These are phyloP conservation scores for Frankliniella intonsa DNA, from an alignment of 2,888 invertebrate genomes.

Conservation along the genomic window DNA sequence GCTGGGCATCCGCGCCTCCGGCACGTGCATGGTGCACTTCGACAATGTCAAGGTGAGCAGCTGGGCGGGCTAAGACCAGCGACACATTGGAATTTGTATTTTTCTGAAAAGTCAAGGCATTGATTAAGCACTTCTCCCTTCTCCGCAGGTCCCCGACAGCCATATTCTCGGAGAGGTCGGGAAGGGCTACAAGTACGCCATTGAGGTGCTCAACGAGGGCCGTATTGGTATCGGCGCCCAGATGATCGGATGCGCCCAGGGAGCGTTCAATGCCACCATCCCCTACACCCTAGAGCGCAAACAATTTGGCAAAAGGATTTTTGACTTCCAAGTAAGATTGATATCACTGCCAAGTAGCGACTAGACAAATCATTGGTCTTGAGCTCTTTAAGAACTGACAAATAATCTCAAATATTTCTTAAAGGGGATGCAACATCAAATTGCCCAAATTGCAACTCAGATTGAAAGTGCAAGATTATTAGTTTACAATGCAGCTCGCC, in stretches of 20 bases:
- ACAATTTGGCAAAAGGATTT: slow-evolving; percentile 86
- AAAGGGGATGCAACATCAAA: slow-evolving; percentile 90
- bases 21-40: slow-evolving; percentile 88
- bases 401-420: neutral
- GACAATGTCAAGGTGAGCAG: slow-evolving; percentile 73
- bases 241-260: slow-evolving; percentile 91
- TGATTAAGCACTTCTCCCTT: no score
- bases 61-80: no score
- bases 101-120: neutral
- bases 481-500: slow-evolving; percentile 87
- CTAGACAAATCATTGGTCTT: neutral
- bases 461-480: slow-evolving; percentile 83
- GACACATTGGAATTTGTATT: neutral
- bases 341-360: neutral
- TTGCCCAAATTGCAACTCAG: slow-evolving; percentile 79
- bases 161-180: slow-evolving; percentile 82
- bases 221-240: slow-evolving; percentile 81
- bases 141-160: slow-evolving; percentile 61
- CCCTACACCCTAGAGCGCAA: slow-evolving; percentile 88
- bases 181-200: slow-evolving; percentile 92
- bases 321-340: slow-evolving; percentile 72
- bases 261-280: slow-evolving; percentile 86
- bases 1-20: slow-evolving; percentile 82
- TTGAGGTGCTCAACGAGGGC: slow-evolving; percentile 90
- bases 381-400: slow-evolving; percentile 5